Evolutionary conservation across 2,888 invertebrate genomes (phyloP).

Genomic region (Aspidiotus destructor): DNA sequence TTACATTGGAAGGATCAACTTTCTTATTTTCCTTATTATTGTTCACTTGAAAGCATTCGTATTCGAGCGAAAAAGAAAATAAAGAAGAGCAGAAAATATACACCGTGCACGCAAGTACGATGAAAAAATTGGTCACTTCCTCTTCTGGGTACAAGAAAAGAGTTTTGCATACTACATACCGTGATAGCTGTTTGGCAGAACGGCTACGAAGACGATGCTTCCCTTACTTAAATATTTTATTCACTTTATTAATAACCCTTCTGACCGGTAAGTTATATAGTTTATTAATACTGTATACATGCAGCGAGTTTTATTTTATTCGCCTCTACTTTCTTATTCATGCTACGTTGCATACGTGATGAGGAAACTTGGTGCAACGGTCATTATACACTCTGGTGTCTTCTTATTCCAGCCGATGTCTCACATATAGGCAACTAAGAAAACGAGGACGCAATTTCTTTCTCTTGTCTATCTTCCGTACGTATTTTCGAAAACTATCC

Average conservation of each 20-base stretch:
- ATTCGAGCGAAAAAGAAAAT: too few relatives aligned
- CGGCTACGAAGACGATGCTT: too few relatives aligned
- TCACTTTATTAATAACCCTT: constrained; percentile 4
- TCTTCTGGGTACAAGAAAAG: too few relatives aligned
- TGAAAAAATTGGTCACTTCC: too few relatives aligned
- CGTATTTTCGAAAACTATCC: constrained; percentile 4
- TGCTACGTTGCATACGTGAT: neutral
- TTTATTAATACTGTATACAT: neutral
- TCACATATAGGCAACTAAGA: neutral
- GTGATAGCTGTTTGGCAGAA: too few relatives aligned
- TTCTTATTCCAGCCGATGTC: neutral
- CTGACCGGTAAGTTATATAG: neutral
- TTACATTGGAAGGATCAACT: too few relatives aligned
- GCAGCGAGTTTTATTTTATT: too few relatives aligned
- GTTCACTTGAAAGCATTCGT: too few relatives aligned
- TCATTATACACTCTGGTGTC: neutral
- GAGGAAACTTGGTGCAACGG: neutral
- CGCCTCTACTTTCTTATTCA: neutral
- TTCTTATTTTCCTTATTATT: too few relatives aligned
- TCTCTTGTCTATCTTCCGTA: neutral
- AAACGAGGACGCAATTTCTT: constrained; percentile 1
- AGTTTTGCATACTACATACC: too few relatives aligned
- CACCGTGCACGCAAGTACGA: too few relatives aligned
- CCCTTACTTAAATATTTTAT: neutral
- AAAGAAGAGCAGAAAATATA: too few relatives aligned